These are phyloP conservation scores for Tinea trinotella DNA, from an alignment of 2,888 invertebrate species.

Conservation along the genomic window DNA sequence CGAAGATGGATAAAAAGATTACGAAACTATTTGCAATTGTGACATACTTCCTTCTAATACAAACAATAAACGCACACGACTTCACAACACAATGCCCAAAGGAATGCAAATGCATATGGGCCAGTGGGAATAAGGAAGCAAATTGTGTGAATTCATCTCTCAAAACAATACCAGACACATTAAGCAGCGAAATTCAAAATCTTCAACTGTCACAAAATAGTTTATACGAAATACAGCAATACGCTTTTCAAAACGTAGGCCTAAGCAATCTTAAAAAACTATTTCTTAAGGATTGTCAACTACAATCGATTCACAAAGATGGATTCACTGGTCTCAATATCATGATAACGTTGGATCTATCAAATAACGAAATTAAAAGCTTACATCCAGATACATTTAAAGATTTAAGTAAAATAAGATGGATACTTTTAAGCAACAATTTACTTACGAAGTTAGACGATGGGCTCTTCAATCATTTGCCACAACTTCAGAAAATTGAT, in stretches of 20 bases:
- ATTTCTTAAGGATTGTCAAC: slow-evolving; percentile 80
- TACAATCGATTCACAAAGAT: slow-evolving; percentile 79
- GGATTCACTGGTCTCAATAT: slow-evolving; percentile 84
- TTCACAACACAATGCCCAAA: slow-evolving; percentile 75
- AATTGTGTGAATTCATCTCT: slow-evolving; percentile 81
- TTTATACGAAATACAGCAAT: slow-evolving; percentile 75
- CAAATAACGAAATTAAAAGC: slow-evolving; percentile 77
- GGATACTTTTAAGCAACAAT: slow-evolving; percentile 82
- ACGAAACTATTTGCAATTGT: slow-evolving; percentile 35
- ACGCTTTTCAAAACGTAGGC: slow-evolving; percentile 78
- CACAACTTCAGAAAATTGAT: slow-evolving; percentile 81
- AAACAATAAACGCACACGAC: slow-evolving; percentile 41
- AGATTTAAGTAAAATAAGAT: slow-evolving; percentile 79
- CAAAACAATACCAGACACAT: slow-evolving; percentile 77
- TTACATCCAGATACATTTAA: slow-evolving; percentile 80
- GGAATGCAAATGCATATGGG: slow-evolving; percentile 88
- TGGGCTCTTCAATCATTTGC: slow-evolving; percentile 82
- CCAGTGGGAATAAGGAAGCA: slow-evolving; percentile 86
- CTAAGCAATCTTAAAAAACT: slow-evolving; percentile 88
- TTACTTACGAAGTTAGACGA: slow-evolving; percentile 80
- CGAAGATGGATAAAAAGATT: slow-evolving; percentile 39
- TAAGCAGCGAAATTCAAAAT: slow-evolving; percentile 80
- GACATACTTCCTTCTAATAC: slow-evolving; percentile 36
- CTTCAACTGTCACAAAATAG: slow-evolving; percentile 81
- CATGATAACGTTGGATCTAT: slow-evolving; percentile 87